These are phyloP conservation scores for Boleophthalmus pectinirostris DNA, from an alignment of 2,113 vertebrate species.

Conservation along the genomic window DNA sequence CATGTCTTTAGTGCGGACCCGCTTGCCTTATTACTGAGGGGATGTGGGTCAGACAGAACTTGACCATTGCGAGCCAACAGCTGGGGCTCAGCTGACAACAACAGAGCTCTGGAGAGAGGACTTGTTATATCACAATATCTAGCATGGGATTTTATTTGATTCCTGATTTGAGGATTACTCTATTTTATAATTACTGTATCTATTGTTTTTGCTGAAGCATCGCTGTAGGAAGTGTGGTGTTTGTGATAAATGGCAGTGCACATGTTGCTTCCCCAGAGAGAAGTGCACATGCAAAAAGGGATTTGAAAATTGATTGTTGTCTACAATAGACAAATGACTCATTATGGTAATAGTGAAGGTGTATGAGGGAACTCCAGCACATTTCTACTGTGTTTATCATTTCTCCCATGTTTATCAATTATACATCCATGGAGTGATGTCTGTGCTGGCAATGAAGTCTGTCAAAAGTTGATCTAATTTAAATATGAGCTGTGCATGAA, in stretches of 20 bases:
- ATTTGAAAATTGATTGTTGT: slow-evolving; percentile 41
- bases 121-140: slow-evolving; percentile 27
- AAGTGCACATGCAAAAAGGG: slow-evolving; percentile 10
- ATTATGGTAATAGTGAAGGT: slow-evolving; percentile 29
- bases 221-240: slow-evolving; percentile 20
- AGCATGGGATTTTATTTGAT: slow-evolving; percentile 18
- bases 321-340: slow-evolving; percentile 52
- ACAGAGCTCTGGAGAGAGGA: slow-evolving; percentile 22
- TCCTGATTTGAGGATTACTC: neutral
- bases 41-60: slow-evolving; percentile 70
- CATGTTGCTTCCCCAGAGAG: slow-evolving; percentile 32
- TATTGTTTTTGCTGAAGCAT: slow-evolving; percentile 22
- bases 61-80: slow-evolving; percentile 61
- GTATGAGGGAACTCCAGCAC: slow-evolving; percentile 19
- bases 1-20: slow-evolving; percentile 65
- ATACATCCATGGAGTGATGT: slow-evolving; percentile 16
- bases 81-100: slow-evolving; percentile 58
- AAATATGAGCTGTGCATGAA: slow-evolving; percentile 79
- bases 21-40: slow-evolving; percentile 47
- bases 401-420: slow-evolving; percentile 34
- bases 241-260: slow-evolving; percentile 40
- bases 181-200: neutral
- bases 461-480: slow-evolving; percentile 75
- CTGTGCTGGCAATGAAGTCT: slow-evolving; percentile 9
- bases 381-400: slow-evolving; percentile 19